These are phyloP conservation scores for Piaya cayana DNA, from an alignment of 2,113 vertebrate genomes.

Conservation along the genomic window DNA sequence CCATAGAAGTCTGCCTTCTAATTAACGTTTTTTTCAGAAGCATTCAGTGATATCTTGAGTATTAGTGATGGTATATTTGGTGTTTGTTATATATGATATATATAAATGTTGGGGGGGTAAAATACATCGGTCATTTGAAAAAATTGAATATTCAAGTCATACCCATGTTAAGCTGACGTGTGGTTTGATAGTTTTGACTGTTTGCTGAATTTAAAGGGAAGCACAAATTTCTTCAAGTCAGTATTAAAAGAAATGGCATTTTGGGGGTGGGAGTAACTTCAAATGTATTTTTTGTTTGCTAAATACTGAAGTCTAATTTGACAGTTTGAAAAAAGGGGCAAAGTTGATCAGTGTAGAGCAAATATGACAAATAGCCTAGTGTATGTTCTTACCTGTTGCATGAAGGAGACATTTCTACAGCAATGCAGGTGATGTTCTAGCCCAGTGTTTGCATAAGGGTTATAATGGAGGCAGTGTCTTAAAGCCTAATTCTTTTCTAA, in stretches of 20 bases:
- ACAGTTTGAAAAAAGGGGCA: constrained; percentile 66
- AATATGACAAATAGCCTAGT: constrained; percentile 83
- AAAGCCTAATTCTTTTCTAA: constrained; percentile 85
- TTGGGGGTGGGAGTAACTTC: constrained; percentile 49
- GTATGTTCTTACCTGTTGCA: constrained; percentile 88
- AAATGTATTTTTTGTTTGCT: constrained; percentile 30
- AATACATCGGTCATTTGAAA: constrained; percentile 73
- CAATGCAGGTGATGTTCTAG: constrained; percentile 90
- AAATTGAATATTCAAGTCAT: constrained; percentile 69
- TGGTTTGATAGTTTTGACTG: constrained; percentile 76
- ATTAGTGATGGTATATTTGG: constrained; percentile 81
- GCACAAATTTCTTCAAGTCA: constrained; percentile 73
- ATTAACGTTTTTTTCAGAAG: constrained; percentile 71
- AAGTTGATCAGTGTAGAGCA: constrained; percentile 77
- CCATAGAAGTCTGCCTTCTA: constrained; percentile 79
- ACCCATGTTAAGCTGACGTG: constrained; percentile 75
- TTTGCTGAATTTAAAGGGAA: constrained; percentile 80
- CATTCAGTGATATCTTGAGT: constrained; percentile 80
- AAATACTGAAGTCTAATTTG: constrained; percentile 74
- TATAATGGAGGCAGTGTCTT: constrained; percentile 86
- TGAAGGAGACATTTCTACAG: constrained; percentile 86
- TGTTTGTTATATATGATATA: constrained; percentile 78
- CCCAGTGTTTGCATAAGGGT: constrained; percentile 83
- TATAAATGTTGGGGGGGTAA: constrained; percentile 65
- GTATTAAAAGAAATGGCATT: constrained; percentile 67